These are phyloP conservation scores for Notospermus geniculatus DNA, from an alignment of 1,140 invertebrate species.

Conservation along the genomic window DNA sequence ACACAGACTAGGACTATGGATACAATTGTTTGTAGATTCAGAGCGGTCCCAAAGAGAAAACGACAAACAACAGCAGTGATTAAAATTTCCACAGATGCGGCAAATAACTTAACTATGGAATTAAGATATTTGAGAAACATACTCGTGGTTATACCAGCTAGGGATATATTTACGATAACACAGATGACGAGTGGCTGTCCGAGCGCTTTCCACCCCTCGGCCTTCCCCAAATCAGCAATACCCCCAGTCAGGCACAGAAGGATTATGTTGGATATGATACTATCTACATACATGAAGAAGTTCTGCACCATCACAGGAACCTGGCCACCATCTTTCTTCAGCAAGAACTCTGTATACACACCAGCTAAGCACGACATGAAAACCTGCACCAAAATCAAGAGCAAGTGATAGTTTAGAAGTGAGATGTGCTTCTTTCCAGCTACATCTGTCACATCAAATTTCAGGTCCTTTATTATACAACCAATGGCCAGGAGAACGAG, in stretches of 20 bases:
- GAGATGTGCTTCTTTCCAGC: neutral
- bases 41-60: too few relatives aligned
- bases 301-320: constrained; percentile 93
- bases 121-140: too few relatives aligned
- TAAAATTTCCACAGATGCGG: too few relatives aligned
- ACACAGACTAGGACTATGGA: too few relatives aligned
- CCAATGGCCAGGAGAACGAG: constrained; percentile 81
- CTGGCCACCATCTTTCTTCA: constrained; percentile 75
- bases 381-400: constrained; percentile 67
- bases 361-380: constrained; percentile 91
- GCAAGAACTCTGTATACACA: constrained; percentile 93
- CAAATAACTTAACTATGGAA: too few relatives aligned
- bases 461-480: constrained; percentile 86
- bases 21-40: too few relatives aligned
- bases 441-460: constrained; percentile 59
- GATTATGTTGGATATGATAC: constrained; percentile 84
- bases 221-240: too few relatives aligned
- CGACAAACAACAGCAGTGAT: too few relatives aligned
- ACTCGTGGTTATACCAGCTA: too few relatives aligned
- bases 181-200: too few relatives aligned
- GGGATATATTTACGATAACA: too few relatives aligned
- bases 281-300: constrained; percentile 93
- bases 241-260: constrained; percentile 50
- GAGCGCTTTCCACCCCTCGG: too few relatives aligned
- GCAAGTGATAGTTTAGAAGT: neutral